Percentiles rank a stretch among this genome's conserved stretches.
phyloP scores from a whole-genome alignment of 1,140 invertebrate genomes.

The Harlomillsia oculata region DNA sequence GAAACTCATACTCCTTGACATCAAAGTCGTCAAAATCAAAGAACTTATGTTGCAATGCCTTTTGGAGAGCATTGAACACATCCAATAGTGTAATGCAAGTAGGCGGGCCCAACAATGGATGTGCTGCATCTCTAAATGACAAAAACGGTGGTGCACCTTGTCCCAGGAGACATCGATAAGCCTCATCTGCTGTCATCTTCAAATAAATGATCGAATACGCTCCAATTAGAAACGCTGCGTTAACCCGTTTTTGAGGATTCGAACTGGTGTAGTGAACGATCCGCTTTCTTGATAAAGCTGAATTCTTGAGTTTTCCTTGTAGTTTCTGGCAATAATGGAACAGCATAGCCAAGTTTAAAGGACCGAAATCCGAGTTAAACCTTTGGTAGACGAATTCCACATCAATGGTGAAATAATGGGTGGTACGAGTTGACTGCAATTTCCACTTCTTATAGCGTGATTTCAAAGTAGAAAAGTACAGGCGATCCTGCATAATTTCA shows the following conservation, averaged over 20 bases:
- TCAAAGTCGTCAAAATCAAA: constrained; percentile 93
- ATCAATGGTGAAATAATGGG: constrained; percentile 87
- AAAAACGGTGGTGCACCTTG: constrained; percentile 60
- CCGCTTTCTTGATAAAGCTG: constrained; percentile 58
- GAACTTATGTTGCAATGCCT: constrained; percentile 78
- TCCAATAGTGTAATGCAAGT: constrained; percentile 75
- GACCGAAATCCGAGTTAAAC: constrained; percentile 97
- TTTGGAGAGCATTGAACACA: constrained; percentile 82
- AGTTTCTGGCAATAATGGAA: constrained; percentile 89
- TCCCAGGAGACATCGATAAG: constrained; percentile 62
- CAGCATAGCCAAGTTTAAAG: constrained; percentile 87
- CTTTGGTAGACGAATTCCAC: constrained; percentile 90
- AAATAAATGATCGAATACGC: constrained; percentile 86
- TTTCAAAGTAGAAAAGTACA: constrained; percentile 85
- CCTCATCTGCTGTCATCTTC: constrained; percentile 71
- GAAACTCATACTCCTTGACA: constrained; percentile 88
- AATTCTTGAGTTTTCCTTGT: constrained; percentile 64
- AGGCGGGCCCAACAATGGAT: constrained; percentile 68
- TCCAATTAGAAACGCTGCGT: constrained; percentile 81
- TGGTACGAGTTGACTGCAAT: constrained; percentile 69
- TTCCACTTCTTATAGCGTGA: constrained; percentile 61
- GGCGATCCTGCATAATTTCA: constrained; percentile 55
- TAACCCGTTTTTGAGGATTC: constrained; percentile 60
- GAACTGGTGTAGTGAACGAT: constrained; percentile 86
- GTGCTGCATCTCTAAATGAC: constrained; percentile 71